Percentiles rank a stretch among this genome's conserved stretches.
These are phyloP conservation scores for Isaurus tuberculatus DNA, from an alignment of 92 coral and sea anemone genomes.

Conservation along the genomic window DNA sequence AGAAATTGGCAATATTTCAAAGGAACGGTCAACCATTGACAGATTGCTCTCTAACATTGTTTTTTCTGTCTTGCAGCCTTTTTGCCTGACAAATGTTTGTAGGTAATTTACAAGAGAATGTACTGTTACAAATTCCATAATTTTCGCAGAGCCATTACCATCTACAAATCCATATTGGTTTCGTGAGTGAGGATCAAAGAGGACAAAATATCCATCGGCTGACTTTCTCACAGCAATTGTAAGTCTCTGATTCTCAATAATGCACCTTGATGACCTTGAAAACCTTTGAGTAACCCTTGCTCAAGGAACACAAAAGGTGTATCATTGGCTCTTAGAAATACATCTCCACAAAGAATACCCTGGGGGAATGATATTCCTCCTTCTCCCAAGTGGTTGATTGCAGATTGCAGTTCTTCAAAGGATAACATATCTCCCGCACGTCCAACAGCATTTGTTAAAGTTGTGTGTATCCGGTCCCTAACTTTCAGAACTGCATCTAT, in stretches of 20 bases:
- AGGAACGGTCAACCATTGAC: slow-evolving; percentile 35
- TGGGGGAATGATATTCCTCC: slow-evolving; percentile 13
- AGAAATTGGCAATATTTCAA: slow-evolving; percentile 19
- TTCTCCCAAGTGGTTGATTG: slow-evolving; percentile 36
- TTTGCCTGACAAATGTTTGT: slow-evolving; percentile 30
- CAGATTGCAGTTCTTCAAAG: slow-evolving; percentile 20
- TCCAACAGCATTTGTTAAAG: slow-evolving; percentile 24
- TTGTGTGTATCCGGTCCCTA: slow-evolving; percentile 18
- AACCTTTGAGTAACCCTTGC: slow-evolving; percentile 18
- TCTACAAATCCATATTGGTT: slow-evolving; percentile 27
- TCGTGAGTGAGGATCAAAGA: slow-evolving; percentile 37
- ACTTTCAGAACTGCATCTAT: slow-evolving; percentile 43
- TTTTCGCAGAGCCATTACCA: slow-evolving; percentile 27
- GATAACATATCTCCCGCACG: slow-evolving; percentile 35
- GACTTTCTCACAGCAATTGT: slow-evolving; percentile 30
- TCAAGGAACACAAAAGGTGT: slow-evolving; percentile 23
- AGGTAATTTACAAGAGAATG: slow-evolving; percentile 8
- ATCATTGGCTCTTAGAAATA: not conserved
- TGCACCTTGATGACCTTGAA: slow-evolving; percentile 1
- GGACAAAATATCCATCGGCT: not conserved
- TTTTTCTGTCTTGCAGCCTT: slow-evolving; percentile 21
- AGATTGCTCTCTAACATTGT: not conserved
- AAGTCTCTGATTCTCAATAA: slow-evolving; percentile 11
- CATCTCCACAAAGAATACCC: slow-evolving; percentile 19
- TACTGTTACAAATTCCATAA: slow-evolving; percentile 6